Conservation (phyloP, 92 coral and sea anemone genomes). For the Micromussa lordhowensis region DNA sequence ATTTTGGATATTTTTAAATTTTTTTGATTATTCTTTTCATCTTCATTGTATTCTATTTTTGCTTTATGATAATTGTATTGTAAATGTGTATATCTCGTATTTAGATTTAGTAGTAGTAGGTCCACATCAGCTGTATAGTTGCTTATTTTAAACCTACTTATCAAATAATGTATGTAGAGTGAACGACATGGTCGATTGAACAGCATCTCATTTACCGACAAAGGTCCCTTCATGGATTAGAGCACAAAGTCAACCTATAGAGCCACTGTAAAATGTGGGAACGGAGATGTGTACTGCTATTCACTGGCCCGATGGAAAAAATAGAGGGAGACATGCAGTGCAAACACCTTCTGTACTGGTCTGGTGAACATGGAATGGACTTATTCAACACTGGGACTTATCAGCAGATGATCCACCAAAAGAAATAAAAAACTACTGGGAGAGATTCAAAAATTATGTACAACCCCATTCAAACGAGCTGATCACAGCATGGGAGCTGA, state of each 20-base stretch:
- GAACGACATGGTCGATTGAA: constrained; percentile 9
- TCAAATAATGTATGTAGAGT: too few relatives aligned
- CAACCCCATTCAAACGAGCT: constrained; percentile 70
- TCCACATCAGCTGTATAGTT: too few relatives aligned
- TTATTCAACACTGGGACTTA: constrained; percentile 60
- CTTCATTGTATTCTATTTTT: too few relatives aligned
- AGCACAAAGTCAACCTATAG: constrained; percentile 36
- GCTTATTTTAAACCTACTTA: too few relatives aligned
- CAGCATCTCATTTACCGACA: constrained; percentile 8
- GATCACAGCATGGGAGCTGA: constrained; percentile 63
- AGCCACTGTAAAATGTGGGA: constrained; percentile 45
- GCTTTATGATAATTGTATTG: too few relatives aligned
- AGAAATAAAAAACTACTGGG: constrained; percentile 47
- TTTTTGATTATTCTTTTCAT: too few relatives aligned
- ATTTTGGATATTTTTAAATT: too few relatives aligned
- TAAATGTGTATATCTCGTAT: too few relatives aligned
- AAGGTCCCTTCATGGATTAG: constrained; percentile 50
- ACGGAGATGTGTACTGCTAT: constrained; percentile 36
- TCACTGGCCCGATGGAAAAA: constrained; percentile 53
- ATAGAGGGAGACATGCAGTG: constrained; percentile 52
- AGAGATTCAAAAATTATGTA: constrained; percentile 1
- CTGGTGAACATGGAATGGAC: constrained; percentile 49
- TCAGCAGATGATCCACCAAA: constrained; percentile 46
- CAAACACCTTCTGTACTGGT: constrained; percentile 52
- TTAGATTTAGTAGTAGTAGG: too few relatives aligned